Evolutionary conservation across 2,797 vertebrate species (phyloP), one percentile per base, ranked within the genome.

Genomic region (Apogon hyalosoma): DNA sequence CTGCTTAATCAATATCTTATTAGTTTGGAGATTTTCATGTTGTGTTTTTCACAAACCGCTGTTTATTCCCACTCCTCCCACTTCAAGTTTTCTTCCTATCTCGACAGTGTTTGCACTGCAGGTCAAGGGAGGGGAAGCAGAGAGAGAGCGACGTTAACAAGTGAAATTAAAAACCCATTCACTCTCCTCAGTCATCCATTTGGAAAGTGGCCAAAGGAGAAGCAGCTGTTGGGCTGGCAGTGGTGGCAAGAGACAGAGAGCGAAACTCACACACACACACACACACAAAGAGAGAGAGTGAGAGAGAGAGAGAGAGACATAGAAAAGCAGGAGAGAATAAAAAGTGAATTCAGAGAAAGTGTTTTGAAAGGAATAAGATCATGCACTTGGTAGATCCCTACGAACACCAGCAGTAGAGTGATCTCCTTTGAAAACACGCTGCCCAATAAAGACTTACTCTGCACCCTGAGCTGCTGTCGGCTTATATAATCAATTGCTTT

Each of bases 141-240:
- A 56, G 78, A 66, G 75, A 79, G 77, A 69, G 68, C 12, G 0
- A 51, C 19, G 49, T 79, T 88, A 90, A 90, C 85, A 86, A 88
- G 83, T 70, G 75, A 87, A 87, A 91, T 90, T 87, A 90, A 89
- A 90, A 90, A 87, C 71, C 86, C 81, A 87, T 91, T 90, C 79
- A 82, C 53, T 77, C 51, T 71, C 72, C 70, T 85, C 79, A 84
- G 80, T 86, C 85, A 80, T 87, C 69, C 63, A 52, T 80, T 84
- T 90, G 86, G 85, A 87, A 59, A 55, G 57, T 6, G 47, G 83
- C 85, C 89, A 89, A 65, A 70, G 33, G 64, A 76, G 72, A 75
- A 83, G 83, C 89, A 91, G 85, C 86, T 91, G 89, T 82, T 80
- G 49, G 77, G 58, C 64, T 68, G 69, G 75, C 61, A 57, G 47